Base-by-base conservation (phyloP, 2,888 invertebrate genomes). In the Drosophila quinaria region DNA sequence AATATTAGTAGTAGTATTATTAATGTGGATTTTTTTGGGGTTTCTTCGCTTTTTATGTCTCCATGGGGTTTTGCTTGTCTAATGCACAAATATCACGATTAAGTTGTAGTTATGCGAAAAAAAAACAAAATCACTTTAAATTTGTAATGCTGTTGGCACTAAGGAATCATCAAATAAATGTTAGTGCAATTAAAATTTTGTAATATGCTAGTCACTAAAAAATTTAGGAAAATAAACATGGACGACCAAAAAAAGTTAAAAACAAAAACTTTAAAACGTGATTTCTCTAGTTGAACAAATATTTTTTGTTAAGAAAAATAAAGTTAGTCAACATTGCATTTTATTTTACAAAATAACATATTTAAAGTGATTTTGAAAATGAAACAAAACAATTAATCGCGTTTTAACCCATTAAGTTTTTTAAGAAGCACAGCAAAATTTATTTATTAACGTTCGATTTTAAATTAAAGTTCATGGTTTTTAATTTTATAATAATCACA, bases 51-150 rank as follows among this genome's bases (percentile, higher is more conserved):
- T 59, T 65, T 71, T 69, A 44, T 78, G 58, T 71, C 68, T 73
- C 86, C 82, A 71, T 74, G 42, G 54, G 58, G 54, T 61, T 78
- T 76, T 47, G 55, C 71, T 84, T 63, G 54, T 70, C 75, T 80
- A 87, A 83, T 74, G 62, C 81, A 87, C 79, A 78, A 58, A 71
- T 73, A 62, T 65, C 75, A 81, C 87, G 72, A 78, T 78, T 87
- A 65, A 59, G 47, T 70, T 85, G 65, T 60, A 49, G 67, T 76
- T 73, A 56, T 44, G 47, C 56, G 51, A 63, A 52, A 63, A 59
- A 65, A 59, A 65, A 61, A 67, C 66, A 65, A 85, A 84, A 76
- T 85, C 87, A 81, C 81, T 81, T 85, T 47, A 85, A 71, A 79
- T 42, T 73, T 46, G n/a, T 54, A 51, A 66, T 64, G 50, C 59